A percentile compares a stretch with the other conserved stretches of the same genome.
Evolutionary conservation across 2,797 vertebrate species (phyloP).

Genomic region (Todus mexicanus): DNA sequence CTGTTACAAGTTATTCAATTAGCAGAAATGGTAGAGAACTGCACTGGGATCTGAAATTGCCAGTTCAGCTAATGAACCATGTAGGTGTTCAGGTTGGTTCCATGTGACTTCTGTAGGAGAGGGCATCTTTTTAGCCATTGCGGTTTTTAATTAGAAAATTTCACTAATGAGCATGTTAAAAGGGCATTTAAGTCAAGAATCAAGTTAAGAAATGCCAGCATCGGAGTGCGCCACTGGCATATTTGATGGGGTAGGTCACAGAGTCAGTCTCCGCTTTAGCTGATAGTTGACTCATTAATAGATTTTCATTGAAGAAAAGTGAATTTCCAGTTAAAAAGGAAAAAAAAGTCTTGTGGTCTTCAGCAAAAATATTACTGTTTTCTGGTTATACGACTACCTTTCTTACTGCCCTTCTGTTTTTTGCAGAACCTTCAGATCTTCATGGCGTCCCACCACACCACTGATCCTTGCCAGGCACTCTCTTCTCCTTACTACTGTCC

Average conservation of each 20-base stretch:
- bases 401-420: neutral
- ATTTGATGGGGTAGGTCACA: slow-evolving; percentile 8
- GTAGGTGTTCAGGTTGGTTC: slow-evolving; percentile 36
- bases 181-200: slow-evolving; percentile 54
- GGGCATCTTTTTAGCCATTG: neutral
- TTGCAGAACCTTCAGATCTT: neutral
- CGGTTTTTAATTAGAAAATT: slow-evolving; percentile 54
- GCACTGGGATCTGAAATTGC: slow-evolving; percentile 32
- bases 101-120: slow-evolving; percentile 11
- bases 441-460: neutral
- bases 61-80: slow-evolving; percentile 40
- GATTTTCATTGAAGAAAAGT: neutral
- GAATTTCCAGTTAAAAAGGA: neutral
- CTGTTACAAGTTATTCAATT: slow-evolving; percentile 41
- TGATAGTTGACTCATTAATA: neutral
- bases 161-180: slow-evolving; percentile 43
- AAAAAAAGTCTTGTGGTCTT: neutral
- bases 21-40: neutral
- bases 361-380: neutral
- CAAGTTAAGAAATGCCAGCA: slow-evolving; percentile 35
- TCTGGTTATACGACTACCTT: neutral
- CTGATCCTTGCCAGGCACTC: neutral
- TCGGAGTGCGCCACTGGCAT: neutral
- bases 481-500: neutral
- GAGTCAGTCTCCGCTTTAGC: neutral